phyloP scores from a whole-genome alignment of 2,888 invertebrate genomes.

The Listrodromus nycthemerus region DNA sequence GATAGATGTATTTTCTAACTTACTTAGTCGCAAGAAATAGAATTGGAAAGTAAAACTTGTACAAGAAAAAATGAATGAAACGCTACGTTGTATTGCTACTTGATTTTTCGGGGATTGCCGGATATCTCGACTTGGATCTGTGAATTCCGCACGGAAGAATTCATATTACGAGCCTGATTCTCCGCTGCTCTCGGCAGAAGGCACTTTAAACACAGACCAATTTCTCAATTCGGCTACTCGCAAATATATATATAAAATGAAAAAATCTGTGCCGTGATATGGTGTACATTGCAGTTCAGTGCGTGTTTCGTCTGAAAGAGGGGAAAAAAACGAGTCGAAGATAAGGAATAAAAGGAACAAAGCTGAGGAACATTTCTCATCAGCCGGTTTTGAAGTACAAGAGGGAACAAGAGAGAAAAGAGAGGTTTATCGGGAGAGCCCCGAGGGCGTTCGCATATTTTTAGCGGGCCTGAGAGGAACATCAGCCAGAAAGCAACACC shows the following conservation, averaged over 20 bases:
- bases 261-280: not conserved
- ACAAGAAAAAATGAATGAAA: not conserved
- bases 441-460: constrained; percentile 62
- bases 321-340: not conserved
- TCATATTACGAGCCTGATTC: not conserved
- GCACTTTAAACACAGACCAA: not conserved
- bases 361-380: constrained; percentile 37
- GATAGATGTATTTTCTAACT: not conserved
- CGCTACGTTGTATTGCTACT: constrained; percentile 26
- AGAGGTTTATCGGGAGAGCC: constrained; percentile 54
- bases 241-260: no score
- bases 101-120: constrained; percentile 47
- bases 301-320: not conserved
- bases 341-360: constrained; percentile 10
- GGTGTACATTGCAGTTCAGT: not conserved
- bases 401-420: constrained; percentile 28
- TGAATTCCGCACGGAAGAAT: not conserved
- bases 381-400: constrained; percentile 39
- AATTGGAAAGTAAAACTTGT: not conserved
- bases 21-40: no score
- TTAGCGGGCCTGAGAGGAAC: constrained; percentile 44
- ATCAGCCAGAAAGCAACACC: constrained; percentile 18
- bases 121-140: constrained; percentile 4
- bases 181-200: not conserved
- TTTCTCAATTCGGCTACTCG: not conserved